Evolutionary conservation across 1,140 invertebrate species (phyloP).

Genomic region (Pteromalus puparum): DNA sequence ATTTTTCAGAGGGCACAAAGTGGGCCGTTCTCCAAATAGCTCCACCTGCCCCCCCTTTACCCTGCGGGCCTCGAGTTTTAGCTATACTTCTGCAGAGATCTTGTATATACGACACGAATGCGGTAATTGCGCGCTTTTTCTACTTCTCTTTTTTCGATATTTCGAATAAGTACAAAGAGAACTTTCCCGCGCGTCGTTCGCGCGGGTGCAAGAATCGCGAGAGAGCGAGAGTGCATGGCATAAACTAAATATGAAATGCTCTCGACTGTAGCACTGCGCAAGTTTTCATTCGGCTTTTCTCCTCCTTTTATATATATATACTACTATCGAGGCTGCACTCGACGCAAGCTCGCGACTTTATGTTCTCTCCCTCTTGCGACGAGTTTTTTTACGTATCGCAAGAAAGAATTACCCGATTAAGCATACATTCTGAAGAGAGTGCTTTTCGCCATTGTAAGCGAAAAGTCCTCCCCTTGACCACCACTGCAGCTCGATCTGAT

Average conservation of each 20-base stretch:
- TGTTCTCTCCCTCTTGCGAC: neutral
- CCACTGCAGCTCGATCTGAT: neutral
- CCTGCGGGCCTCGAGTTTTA: neutral
- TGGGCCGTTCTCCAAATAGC: slow-evolving; percentile 73
- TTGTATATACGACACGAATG: too few relatives aligned
- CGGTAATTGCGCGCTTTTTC: neutral
- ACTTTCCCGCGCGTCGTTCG: too few relatives aligned
- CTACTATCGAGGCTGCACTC: neutral
- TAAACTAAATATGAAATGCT: neutral
- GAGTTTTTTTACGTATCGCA: too few relatives aligned
- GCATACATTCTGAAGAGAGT: too few relatives aligned
- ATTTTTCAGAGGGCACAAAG: slow-evolving; percentile 60
- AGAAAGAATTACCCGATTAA: slow-evolving; percentile 5
- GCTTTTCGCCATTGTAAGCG: too few relatives aligned
- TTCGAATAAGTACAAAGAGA: too few relatives aligned
- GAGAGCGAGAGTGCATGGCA: too few relatives aligned
- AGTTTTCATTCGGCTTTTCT: neutral
- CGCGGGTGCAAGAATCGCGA: too few relatives aligned
- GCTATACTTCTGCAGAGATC: neutral
- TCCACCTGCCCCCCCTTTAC: slow-evolving; percentile 67
- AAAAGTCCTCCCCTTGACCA: too few relatives aligned
- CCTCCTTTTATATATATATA: neutral
- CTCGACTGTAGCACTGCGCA: neutral
- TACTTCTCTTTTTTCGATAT: neutral
- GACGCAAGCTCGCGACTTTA: neutral